Conservation (phyloP, 2,888 invertebrate species). For the Xestobium rufovillosum region DNA sequence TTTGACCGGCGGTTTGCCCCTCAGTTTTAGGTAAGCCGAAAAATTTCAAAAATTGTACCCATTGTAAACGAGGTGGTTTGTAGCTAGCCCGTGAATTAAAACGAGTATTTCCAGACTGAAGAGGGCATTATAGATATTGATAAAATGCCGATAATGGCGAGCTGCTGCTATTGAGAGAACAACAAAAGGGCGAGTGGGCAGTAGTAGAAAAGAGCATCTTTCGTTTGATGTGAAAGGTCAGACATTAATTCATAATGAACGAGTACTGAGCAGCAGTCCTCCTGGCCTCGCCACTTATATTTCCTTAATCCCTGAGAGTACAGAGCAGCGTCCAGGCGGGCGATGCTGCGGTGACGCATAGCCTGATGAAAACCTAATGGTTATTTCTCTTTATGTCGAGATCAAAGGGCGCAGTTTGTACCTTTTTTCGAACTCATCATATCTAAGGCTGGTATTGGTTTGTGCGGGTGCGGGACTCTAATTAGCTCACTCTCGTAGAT, state of each 20-base stretch:
- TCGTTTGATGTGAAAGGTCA: constrained; percentile 40
- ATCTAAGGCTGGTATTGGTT: constrained; percentile 38
- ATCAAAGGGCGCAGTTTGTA: constrained; percentile 39
- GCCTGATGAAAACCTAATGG: constrained; percentile 45
- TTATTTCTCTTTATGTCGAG: constrained; percentile 44
- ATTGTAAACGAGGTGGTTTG: too few species aligned
- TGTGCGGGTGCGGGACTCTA: constrained; percentile 25
- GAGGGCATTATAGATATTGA: too few species aligned
- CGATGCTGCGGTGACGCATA: constrained; percentile 36
- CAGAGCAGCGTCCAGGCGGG: constrained; percentile 34
- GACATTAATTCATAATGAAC: constrained; percentile 45
- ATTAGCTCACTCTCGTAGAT: constrained; percentile 10
- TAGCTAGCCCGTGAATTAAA: too few species aligned
- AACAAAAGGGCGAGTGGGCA: too few species aligned
- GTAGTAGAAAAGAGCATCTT: constrained; percentile 34
- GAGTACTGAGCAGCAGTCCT: constrained; percentile 29
- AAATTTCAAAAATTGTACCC: too few species aligned
- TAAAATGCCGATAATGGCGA: too few species aligned
- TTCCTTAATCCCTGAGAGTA: constrained; percentile 45
- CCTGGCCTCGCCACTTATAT: constrained; percentile 43
- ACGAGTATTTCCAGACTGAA: too few species aligned
- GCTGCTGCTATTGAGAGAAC: too few species aligned
- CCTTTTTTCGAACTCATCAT: constrained; percentile 37
- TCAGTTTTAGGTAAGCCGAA: too few species aligned
- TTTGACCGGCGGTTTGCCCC: too few species aligned